Percentiles rank a stretch among this genome's conserved stretches.
These are phyloP conservation scores for Colostygia pectinataria DNA, from an alignment of 2,888 invertebrate genomes.

Conservation along the genomic window DNA sequence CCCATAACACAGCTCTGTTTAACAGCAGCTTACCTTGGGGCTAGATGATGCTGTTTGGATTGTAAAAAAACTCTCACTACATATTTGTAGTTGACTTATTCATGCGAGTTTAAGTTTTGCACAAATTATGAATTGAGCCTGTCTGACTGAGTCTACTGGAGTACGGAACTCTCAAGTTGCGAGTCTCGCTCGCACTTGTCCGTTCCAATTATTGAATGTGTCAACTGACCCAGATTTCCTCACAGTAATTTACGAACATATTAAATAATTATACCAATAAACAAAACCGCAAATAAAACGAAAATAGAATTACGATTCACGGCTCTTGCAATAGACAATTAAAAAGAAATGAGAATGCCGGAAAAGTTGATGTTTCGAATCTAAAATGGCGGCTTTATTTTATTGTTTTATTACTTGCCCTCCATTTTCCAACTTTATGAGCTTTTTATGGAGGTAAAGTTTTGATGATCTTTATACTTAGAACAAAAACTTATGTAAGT, in stretches of 20 bases:
- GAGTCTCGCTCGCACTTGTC: no score
- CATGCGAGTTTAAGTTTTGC: no score
- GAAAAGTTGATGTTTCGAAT: constrained; percentile 35
- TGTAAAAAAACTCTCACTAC: no score
- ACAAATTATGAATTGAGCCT: no score
- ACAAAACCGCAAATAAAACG: constrained; percentile 33
- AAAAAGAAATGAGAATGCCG: constrained; percentile 42
- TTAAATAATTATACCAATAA: constrained; percentile 15
- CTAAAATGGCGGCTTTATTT: constrained; percentile 34
- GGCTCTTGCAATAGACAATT: constrained; percentile 35
- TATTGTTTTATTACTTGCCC: constrained; percentile 33
- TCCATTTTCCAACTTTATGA: constrained; percentile 33
- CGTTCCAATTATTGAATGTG: constrained; percentile 3
- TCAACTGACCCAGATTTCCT: constrained; percentile 9
- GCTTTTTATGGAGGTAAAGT: constrained; percentile 25
- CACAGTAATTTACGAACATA: background rate
- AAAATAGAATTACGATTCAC: constrained; percentile 35
- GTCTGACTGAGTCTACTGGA: no score
- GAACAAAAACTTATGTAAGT: no score
- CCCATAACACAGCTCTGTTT: no score
- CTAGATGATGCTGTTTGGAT: no score
- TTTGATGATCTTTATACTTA: constrained; percentile 21
- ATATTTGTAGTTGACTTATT: no score
- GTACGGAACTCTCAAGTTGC: no score
- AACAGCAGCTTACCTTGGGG: no score